These are phyloP conservation scores for Netelia virgata DNA, from an alignment of 2,888 invertebrate genomes.

Conservation along the genomic window DNA sequence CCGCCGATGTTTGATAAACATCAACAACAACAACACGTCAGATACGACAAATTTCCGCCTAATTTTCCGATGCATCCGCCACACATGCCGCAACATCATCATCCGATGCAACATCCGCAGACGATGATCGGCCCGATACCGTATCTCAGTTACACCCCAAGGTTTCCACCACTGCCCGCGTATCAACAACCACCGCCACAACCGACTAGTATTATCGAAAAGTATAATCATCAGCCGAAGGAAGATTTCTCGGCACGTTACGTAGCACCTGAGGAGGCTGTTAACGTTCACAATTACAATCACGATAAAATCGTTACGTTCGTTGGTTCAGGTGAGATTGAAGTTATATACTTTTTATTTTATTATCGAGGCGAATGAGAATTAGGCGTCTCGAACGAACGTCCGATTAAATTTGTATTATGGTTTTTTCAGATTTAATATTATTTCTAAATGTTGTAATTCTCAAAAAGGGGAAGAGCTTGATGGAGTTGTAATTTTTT, in stretches of 20 bases:
- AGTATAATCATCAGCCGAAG: slow-evolving; percentile 81
- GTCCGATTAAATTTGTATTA: too few relatives aligned
- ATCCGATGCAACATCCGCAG: slow-evolving; percentile 70
- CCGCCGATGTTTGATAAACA: slow-evolving; percentile 78
- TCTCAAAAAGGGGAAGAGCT: too few relatives aligned
- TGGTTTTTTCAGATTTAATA: too few relatives aligned
- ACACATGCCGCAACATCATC: slow-evolving; percentile 74
- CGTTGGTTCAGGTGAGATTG: slow-evolving; percentile 87
- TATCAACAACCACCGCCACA: slow-evolving; percentile 67
- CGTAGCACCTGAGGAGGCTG: slow-evolving; percentile 83
- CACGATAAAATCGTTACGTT: slow-evolving; percentile 88
- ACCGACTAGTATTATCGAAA: slow-evolving; percentile 78
- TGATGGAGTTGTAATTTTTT: too few relatives aligned
- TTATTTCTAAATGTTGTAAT: too few relatives aligned
- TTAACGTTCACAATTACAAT: slow-evolving; percentile 85
- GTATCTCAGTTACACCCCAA: slow-evolving; percentile 77
- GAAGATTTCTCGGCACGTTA: slow-evolving; percentile 85
- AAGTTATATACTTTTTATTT: neutral
- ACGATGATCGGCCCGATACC: slow-evolving; percentile 78
- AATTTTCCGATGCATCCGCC: slow-evolving; percentile 75
- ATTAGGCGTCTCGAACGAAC: too few relatives aligned
- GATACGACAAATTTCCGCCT: slow-evolving; percentile 75
- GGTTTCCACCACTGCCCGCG: slow-evolving; percentile 74
- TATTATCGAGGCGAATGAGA: neutral
- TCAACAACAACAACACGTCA: slow-evolving; percentile 68